Evolutionary conservation across 2,888 invertebrate genomes (phyloP).

Genomic region (Epirrita christyi): DNA sequence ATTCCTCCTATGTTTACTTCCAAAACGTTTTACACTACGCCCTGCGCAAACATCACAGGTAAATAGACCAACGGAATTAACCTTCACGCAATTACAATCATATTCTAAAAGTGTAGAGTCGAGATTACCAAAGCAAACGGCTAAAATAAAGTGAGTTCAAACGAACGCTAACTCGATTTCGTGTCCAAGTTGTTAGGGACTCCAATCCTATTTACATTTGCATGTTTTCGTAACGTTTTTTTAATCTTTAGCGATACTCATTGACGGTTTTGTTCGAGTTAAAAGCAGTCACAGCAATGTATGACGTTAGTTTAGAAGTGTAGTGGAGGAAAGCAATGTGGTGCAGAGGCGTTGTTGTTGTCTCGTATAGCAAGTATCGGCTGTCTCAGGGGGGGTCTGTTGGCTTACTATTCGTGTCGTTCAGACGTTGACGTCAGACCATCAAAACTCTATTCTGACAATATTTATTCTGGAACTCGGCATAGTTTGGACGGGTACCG

Average conservation of each 20-base stretch:
- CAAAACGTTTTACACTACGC: constrained; percentile 39
- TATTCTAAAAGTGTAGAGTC: constrained; percentile 38
- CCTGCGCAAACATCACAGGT: constrained; percentile 59
- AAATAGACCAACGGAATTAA: constrained; percentile 48
- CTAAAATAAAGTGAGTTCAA: constrained; percentile 42
- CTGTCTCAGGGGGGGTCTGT: constrained; percentile 59
- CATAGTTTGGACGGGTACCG: constrained; percentile 36
- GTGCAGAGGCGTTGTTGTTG: constrained; percentile 40
- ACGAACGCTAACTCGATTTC: constrained; percentile 60
- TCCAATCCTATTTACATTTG: constrained; percentile 48
- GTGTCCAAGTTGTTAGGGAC: constrained; percentile 65
- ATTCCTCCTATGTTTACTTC: constrained; percentile 52
- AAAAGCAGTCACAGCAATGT: constrained; percentile 14
- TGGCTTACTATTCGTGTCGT: constrained; percentile 36
- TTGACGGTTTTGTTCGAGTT: constrained; percentile 1
- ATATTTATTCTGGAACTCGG: constrained; percentile 47
- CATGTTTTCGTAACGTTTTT: constrained; percentile 24
- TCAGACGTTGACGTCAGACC: constrained; percentile 36
- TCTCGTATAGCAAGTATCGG: constrained; percentile 46
- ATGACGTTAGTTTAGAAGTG: background rate
- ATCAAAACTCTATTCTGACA: constrained; percentile 49
- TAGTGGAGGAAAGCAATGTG: constrained; percentile 1
- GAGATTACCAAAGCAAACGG: constrained; percentile 24
- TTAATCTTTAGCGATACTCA: constrained; percentile 6
- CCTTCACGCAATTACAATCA: constrained; percentile 17